Conservation (phyloP, 2,113 vertebrate genomes). For the Taurulus bubalis region DNA sequence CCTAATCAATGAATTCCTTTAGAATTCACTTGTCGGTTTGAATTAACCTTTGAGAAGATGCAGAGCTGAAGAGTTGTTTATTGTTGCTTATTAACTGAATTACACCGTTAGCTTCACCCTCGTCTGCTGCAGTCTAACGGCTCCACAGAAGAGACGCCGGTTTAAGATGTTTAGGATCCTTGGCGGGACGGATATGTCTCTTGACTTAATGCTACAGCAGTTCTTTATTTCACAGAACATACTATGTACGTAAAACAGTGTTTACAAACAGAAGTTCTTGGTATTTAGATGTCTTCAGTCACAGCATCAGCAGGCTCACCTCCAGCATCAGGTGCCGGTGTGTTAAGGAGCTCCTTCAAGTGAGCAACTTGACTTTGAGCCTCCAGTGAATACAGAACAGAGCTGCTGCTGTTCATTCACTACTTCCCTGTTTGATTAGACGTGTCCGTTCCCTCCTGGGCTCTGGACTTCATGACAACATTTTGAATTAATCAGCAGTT, state of each 20-base stretch:
- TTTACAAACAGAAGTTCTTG: not conserved
- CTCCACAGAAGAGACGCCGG: not conserved
- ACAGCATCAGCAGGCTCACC: too few relatives aligned
- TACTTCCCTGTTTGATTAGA: not conserved
- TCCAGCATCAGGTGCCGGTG: too few relatives aligned
- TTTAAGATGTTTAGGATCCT: not conserved
- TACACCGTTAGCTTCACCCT: not conserved
- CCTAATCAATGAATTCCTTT: not conserved
- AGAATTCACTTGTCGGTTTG: not conserved
- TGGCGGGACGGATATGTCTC: too few relatives aligned
- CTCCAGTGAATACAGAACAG: not conserved
- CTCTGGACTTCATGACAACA: not conserved
- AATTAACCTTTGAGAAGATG: not conserved
- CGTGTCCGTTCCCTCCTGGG: not conserved
- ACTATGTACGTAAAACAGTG: not conserved
- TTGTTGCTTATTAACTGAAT: not conserved
- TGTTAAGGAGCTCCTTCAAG: not conserved
- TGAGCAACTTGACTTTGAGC: not conserved
- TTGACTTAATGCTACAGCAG: not conserved
- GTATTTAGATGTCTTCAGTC: not conserved
- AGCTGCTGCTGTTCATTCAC: not conserved
- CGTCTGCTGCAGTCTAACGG: not conserved
- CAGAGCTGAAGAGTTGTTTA: not conserved
- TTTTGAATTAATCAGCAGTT: not conserved
- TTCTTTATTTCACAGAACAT: not conserved